Evolutionary conservation across 1,140 invertebrate species (phyloP).

Genomic region (Drosophila parabipectinata): DNA sequence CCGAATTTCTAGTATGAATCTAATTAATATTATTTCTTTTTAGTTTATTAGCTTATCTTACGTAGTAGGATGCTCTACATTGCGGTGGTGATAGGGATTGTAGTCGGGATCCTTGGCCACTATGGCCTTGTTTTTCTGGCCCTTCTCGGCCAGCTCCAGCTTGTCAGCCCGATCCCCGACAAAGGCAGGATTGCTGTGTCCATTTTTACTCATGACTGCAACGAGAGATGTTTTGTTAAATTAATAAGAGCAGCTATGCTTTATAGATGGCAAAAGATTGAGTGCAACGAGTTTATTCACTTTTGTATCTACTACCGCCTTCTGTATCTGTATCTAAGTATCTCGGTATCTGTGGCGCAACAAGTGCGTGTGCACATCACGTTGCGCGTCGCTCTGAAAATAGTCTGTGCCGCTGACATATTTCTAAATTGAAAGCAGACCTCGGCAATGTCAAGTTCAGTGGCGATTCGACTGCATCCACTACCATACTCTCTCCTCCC

Average conservation of each 20-base stretch:
- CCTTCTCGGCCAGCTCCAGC: constrained; percentile 85
- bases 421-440: constrained; percentile 77
- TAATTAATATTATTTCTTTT: background rate
- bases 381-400: constrained; percentile 48
- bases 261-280: background rate
- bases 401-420: constrained; percentile 64
- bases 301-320: background rate
- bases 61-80: constrained; percentile 89
- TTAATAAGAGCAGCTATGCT: background rate
- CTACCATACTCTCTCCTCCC: background rate
- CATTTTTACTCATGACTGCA: constrained; percentile 79
- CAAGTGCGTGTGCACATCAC: constrained; percentile 54
- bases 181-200: constrained; percentile 77
- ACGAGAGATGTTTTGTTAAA: background rate
- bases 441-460: constrained; percentile 76
- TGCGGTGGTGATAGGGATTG: constrained; percentile 87
- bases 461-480: constrained; percentile 31
- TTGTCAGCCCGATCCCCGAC: constrained; percentile 72
- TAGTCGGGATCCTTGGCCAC: constrained; percentile 84
- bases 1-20: constrained; percentile 86
- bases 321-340: constrained; percentile 3
- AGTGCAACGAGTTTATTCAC: background rate
- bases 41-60: constrained; percentile 83
- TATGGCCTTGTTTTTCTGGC: constrained; percentile 78
- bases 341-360: constrained; percentile 27